Evolutionary conservation across 2,888 invertebrate genomes (phyloP).

Genomic region (Agrochola lychnidis): DNA sequence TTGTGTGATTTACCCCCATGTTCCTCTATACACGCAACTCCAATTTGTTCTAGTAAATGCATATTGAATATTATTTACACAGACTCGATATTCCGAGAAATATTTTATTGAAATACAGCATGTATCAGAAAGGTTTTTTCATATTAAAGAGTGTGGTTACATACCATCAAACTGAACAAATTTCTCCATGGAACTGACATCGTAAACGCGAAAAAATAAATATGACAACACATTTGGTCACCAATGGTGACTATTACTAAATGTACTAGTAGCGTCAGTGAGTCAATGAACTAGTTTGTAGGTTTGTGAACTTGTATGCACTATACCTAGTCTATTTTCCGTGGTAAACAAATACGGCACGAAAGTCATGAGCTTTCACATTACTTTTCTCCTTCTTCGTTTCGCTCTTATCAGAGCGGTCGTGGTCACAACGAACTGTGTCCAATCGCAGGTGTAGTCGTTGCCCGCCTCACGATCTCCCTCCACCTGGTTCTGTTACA

Average conservation of each 20-base stretch:
- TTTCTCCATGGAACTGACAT: background rate
- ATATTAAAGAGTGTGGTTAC: too few relatives aligned
- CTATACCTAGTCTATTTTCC: background rate
- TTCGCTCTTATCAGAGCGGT: too few relatives aligned
- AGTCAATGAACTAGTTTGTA: conserved; percentile 9
- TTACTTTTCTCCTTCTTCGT: too few relatives aligned
- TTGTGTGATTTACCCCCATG: conserved; percentile 9
- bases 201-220: too few relatives aligned
- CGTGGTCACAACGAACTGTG: too few relatives aligned
- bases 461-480: too few relatives aligned
- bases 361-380: background rate
- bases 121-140: background rate
- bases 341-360: background rate
- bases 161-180: too few relatives aligned
- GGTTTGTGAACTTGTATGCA: conserved; percentile 9
- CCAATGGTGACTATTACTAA: background rate
- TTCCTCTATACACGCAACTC: conserved; percentile 12
- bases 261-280: background rate
- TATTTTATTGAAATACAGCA: conserved; percentile 7
- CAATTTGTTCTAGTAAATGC: conserved; percentile 23
- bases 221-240: too few relatives aligned
- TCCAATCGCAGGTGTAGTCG: too few relatives aligned
- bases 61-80: conserved; percentile 32
- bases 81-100: conserved; percentile 17
- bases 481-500: too few relatives aligned